phyloP scores from a whole-genome alignment of 2,888 invertebrate species.

The Pammene fasciana region DNA sequence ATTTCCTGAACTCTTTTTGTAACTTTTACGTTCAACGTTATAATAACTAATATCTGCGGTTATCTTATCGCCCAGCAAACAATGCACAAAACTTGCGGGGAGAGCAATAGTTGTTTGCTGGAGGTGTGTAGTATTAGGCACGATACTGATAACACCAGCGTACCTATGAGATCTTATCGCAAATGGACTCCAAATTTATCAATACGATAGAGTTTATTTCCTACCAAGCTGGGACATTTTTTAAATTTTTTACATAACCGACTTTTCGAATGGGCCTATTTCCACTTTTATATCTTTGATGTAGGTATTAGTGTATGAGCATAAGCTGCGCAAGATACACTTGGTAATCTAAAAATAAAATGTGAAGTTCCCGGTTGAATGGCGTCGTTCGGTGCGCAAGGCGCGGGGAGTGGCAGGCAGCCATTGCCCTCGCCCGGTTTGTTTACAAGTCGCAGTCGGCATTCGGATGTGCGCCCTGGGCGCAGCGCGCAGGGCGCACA shows the following conservation, averaged over 20 bases:
- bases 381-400: conserved; percentile 68
- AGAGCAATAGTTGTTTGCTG: conserved; percentile 41
- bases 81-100: conserved; percentile 35
- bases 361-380: conserved; percentile 83
- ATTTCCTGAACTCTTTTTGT: conserved; percentile 5
- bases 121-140: conserved; percentile 37
- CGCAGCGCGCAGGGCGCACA: conserved; percentile 63
- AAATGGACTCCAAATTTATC: background rate
- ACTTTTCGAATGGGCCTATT: background rate
- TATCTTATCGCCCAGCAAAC: conserved; percentile 49
- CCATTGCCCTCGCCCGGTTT: conserved; percentile 82
- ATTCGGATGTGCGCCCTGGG: conserved; percentile 67
- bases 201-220: background rate
- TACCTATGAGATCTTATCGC: conserved; percentile 17
- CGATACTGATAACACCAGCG: conserved; percentile 24
- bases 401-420: conserved; percentile 78
- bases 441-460: conserved; percentile 74
- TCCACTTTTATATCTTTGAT: background rate
- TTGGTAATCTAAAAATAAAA: conserved; percentile 80
- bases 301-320: conserved; percentile 45
- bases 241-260: conserved; percentile 21
- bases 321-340: conserved; percentile 60
- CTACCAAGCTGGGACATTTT: background rate
- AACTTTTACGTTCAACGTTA: conserved; percentile 10
- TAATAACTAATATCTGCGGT: conserved; percentile 26